Evolutionary conservation across 2,797 vertebrate genomes (phyloP).

Genomic region (Coregonus suidteri): DNA sequence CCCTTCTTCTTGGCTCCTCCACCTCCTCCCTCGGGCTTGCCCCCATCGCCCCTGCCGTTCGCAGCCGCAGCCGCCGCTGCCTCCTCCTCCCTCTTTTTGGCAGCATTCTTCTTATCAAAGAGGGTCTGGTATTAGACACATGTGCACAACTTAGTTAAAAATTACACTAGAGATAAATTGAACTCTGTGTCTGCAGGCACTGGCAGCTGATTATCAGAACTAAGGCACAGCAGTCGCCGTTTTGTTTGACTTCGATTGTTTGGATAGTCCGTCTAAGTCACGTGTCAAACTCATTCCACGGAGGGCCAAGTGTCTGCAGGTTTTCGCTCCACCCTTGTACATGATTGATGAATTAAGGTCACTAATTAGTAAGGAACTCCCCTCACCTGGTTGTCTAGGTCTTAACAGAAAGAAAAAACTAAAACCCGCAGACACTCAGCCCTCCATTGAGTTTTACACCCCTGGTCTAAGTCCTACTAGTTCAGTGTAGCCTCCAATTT

Average conservation of each 20-base stretch:
- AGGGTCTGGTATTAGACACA: slow-evolving; percentile 76
- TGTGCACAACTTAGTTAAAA: slow-evolving; percentile 18
- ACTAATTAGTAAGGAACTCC: too few relatives aligned
- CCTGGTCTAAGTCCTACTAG: too few relatives aligned
- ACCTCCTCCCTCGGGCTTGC: slow-evolving; percentile 69
- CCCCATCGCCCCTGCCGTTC: slow-evolving; percentile 75
- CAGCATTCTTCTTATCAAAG: slow-evolving; percentile 85
- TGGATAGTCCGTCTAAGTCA: too few relatives aligned
- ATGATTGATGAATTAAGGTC: too few relatives aligned
- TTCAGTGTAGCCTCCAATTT: too few relatives aligned
- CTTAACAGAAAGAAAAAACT: too few relatives aligned
- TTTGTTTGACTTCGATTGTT: neutral
- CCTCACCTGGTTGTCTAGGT: too few relatives aligned
- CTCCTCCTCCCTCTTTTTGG: slow-evolving; percentile 82
- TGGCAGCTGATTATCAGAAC: slow-evolving; percentile 10
- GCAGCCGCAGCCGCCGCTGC: slow-evolving; percentile 27
- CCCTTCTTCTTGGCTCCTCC: slow-evolving; percentile 76
- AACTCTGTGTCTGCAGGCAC: neutral
- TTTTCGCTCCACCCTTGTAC: too few relatives aligned
- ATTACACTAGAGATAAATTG: neutral
- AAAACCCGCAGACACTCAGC: too few relatives aligned
- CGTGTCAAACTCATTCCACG: too few relatives aligned
- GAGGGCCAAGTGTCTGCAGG: too few relatives aligned
- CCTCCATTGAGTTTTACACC: too few relatives aligned
- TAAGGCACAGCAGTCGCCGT: neutral